Percentiles rank a stretch among this genome's conserved stretches.
Evolutionary conservation across 2,888 invertebrate species (phyloP).

Genomic region (Morinoia aosen): DNA sequence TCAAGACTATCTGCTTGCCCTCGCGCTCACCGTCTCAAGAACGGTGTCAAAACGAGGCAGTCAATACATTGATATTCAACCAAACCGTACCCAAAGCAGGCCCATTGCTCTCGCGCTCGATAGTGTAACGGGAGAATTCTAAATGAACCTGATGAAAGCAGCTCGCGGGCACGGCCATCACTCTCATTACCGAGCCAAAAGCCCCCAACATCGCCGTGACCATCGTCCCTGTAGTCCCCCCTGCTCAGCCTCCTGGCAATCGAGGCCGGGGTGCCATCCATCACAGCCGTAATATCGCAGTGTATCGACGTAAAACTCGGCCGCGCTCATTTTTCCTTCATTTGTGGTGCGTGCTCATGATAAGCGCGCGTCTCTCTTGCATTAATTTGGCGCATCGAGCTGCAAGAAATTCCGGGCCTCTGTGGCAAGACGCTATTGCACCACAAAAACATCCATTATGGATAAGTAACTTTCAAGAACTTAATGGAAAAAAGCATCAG

Average conservation of each 20-base stretch:
- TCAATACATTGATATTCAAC: not conserved
- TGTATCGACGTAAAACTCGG: conserved; percentile 32
- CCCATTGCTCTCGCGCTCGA: not conserved
- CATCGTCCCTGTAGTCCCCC: not conserved
- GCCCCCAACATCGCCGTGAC: not conserved
- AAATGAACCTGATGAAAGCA: not conserved
- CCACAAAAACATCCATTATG: not conserved
- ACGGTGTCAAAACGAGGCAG: not conserved
- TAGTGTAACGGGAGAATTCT: not conserved
- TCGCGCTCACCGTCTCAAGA: not conserved
- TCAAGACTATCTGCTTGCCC: not conserved
- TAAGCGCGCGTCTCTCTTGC: not conserved
- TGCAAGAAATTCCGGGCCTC: not conserved
- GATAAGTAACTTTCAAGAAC: not conserved
- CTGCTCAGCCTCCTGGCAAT: not conserved
- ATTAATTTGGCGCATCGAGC: not conserved
- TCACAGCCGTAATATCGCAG: conserved; percentile 16
- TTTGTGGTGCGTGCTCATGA: conserved; percentile 13
- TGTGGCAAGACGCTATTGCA: not conserved
- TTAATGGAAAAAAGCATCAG: not conserved
- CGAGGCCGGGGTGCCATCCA: conserved; percentile 17
- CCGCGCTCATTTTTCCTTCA: conserved; percentile 27
- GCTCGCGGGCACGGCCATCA: not conserved
- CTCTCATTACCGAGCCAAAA: not conserved
- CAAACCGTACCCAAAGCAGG: not conserved